phyloP scores from a whole-genome alignment of 2,888 invertebrate species.

The Stictocephala bisonia region DNA sequence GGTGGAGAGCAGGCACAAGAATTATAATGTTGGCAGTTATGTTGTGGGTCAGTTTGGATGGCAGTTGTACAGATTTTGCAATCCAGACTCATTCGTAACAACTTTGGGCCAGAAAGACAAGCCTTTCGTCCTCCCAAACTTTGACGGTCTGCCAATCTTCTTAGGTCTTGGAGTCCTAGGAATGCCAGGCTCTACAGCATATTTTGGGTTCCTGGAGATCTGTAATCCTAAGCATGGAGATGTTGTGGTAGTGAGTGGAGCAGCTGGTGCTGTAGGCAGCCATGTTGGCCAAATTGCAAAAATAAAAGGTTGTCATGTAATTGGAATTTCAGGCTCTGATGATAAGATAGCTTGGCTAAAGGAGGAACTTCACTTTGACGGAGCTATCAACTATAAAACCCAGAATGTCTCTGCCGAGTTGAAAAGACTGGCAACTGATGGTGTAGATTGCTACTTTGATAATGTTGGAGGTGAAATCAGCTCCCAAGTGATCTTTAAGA shows the following conservation, averaged over 20 bases:
- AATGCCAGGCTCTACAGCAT: slow-evolving; percentile 82
- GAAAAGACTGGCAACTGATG: slow-evolving; percentile 73
- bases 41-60: slow-evolving; percentile 76
- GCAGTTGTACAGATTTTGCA: slow-evolving; percentile 71
- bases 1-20: slow-evolving; percentile 73
- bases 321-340: slow-evolving; percentile 78
- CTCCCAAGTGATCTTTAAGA: slow-evolving; percentile 70
- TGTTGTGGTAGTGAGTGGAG: slow-evolving; percentile 77
- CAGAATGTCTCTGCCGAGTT: slow-evolving; percentile 64
- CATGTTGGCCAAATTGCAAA: slow-evolving; percentile 84
- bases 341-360: slow-evolving; percentile 77
- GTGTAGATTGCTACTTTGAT: slow-evolving; percentile 81
- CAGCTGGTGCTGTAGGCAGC: slow-evolving; percentile 83
- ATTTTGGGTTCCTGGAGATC: slow-evolving; percentile 78
- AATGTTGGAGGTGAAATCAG: slow-evolving; percentile 79
- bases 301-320: slow-evolving; percentile 75
- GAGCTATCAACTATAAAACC: slow-evolving; percentile 78
- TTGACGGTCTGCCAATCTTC: slow-evolving; percentile 71
- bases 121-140: slow-evolving; percentile 68
- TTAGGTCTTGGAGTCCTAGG: slow-evolving; percentile 75
- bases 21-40: slow-evolving; percentile 74
- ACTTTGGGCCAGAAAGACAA: slow-evolving; percentile 45
- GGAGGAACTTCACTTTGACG: slow-evolving; percentile 74
- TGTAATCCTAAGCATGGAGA: slow-evolving; percentile 79
- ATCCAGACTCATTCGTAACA: slow-evolving; percentile 59